Evolutionary conservation across 2,888 invertebrate genomes (phyloP), one percentile per base, ranked within the genome.

Genomic region (Cryptocephalus moraei): DNA sequence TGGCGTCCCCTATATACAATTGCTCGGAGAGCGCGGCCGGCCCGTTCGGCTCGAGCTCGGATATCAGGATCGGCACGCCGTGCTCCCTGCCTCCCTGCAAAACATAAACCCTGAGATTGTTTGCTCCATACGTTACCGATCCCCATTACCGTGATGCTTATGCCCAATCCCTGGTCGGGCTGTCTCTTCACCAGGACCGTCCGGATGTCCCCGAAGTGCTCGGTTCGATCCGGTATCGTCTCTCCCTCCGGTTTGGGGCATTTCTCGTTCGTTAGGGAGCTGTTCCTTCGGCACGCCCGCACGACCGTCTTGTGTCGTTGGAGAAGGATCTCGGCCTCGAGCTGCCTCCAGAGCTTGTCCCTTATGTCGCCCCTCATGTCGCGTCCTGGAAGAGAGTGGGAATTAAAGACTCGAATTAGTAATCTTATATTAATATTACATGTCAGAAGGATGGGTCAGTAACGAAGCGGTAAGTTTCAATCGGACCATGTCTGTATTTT

Each of bases 241-340:
- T 59, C 59, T 12, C 40, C 14, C 11, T 14, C 43, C 3, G 43
- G 11, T 55, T 68, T 69, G 2, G 61, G 56, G 51, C 62, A 60
- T 32, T 57, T 57, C n/a, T 63, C 62, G 2, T 60, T 60, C 48
- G 58, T 57, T 46, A 65, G 58, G 46, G 67, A 55, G 51, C 68
- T 69, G 53, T 76, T 74, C 10, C 79, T 74, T 59, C 79, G 74
- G 52, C 80, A 80, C 59, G 80, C 80, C 54, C 80, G 74, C 48
- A 80, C 80, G 8, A 90, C 81, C 42, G 89, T 88, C 72, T 90
- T 90, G 72, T 89, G 88, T 32, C 89, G 75, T 70, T 91, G 89
- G 45, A 91, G 75, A 52, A 90, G 78, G 59, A 91, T 91, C 73
- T 91, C 90, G 0, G 89, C 86, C 65, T 91, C 90, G 58, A 91